Percentiles rank a stretch among this genome's conserved stretches.
phyloP scores from a whole-genome alignment of 1,140 invertebrate genomes.

The Phortica variegata region DNA sequence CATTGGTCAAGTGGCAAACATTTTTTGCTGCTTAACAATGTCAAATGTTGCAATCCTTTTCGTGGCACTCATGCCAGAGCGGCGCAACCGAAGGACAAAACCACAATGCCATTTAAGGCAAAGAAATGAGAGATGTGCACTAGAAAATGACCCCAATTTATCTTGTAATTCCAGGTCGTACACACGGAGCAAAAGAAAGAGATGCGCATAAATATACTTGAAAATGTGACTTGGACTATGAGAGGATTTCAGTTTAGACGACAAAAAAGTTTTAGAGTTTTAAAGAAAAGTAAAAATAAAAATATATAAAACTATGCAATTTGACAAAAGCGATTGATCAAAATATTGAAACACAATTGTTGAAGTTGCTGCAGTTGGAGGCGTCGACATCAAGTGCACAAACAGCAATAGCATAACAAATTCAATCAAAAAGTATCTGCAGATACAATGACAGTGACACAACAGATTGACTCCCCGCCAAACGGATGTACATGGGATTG shows the following conservation, averaged over 20 bases:
- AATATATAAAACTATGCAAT: neutral
- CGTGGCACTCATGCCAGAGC: too few relatives aligned
- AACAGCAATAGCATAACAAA: slow-evolving; percentile 33
- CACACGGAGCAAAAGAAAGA: too few relatives aligned
- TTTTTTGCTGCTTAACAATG: slow-evolving; percentile 8
- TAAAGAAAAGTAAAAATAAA: slow-evolving; percentile 2
- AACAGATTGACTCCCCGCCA: too few relatives aligned
- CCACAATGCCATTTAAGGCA: slow-evolving; percentile 35
- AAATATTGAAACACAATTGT: slow-evolving; percentile 7
- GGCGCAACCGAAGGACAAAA: slow-evolving; percentile 17
- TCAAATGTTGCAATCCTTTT: too few relatives aligned
- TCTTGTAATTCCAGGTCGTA: slow-evolving; percentile 32
- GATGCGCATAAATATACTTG: neutral
- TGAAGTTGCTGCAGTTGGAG: slow-evolving; percentile 1
- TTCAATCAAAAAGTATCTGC: slow-evolving; percentile 42
- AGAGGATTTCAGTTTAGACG: slow-evolving; percentile 26
- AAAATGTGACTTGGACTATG: slow-evolving; percentile 43
- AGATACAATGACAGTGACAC: slow-evolving; percentile 29
- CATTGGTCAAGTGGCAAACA: slow-evolving; percentile 36
- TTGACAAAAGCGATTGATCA: slow-evolving; percentile 8
- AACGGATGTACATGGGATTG: slow-evolving; percentile 10
- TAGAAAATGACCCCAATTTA: slow-evolving; percentile 54
- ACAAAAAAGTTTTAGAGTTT: slow-evolving; percentile 30
- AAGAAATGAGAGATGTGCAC: slow-evolving; percentile 11
- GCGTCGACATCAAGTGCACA: slow-evolving; percentile 13